Conservation (phyloP, 2,797 vertebrate species). For the Alauda arvensis region DNA sequence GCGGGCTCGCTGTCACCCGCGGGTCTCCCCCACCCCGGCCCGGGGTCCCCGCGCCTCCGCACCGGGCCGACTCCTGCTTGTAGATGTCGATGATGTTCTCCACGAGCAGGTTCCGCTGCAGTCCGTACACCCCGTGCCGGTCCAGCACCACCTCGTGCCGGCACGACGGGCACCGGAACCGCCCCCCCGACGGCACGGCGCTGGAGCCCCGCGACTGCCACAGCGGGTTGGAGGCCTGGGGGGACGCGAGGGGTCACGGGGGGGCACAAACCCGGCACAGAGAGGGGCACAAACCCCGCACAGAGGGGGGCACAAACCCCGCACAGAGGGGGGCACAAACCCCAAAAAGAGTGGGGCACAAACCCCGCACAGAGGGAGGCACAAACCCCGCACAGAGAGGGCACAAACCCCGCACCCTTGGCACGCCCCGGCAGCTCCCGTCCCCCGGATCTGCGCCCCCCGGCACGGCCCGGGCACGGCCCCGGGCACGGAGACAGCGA, state of each 20-base stretch:
- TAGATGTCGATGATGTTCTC: slow-evolving; percentile 94
- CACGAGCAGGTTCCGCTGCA: slow-evolving; percentile 89
- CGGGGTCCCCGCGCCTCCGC: neutral
- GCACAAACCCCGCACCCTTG: too few species aligned
- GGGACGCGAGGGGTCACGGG: neutral
- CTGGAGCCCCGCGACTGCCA: slow-evolving; percentile 83
- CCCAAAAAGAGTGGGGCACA: too few species aligned
- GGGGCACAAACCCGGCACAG: neutral
- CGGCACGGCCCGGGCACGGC: neutral
- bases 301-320: too few species aligned
- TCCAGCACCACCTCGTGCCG: slow-evolving; percentile 88
- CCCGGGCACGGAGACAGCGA: neutral
- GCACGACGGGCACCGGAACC: slow-evolving; percentile 89
- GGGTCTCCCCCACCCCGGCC: too few species aligned
- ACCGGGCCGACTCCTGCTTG: slow-evolving; percentile 86
- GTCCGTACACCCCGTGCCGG: slow-evolving; percentile 85
- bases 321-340: too few species aligned
- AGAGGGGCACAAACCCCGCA: too few species aligned
- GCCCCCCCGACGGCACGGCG: slow-evolving; percentile 69
- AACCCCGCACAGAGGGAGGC: too few species aligned
- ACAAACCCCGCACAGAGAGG: too few species aligned
- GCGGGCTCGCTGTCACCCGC: neutral
- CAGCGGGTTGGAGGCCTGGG: slow-evolving; percentile 82
- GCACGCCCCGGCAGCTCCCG: neutral
- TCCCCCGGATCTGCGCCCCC: neutral